phyloP scores from a whole-genome alignment of 2,113 vertebrate genomes.

The Laticauda laticaudata region DNA sequence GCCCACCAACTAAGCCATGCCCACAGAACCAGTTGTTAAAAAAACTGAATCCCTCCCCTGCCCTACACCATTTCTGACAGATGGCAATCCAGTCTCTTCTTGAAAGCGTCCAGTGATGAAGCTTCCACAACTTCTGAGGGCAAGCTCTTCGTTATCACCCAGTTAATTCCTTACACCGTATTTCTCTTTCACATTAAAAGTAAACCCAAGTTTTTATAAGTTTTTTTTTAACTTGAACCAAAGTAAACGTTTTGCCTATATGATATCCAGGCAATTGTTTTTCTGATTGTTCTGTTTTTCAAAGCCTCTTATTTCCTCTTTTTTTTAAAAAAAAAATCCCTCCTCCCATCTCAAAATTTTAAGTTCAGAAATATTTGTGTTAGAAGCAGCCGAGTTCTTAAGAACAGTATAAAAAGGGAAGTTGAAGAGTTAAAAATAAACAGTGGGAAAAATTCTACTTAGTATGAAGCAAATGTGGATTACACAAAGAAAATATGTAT shows the following conservation, averaged over 20 bases:
- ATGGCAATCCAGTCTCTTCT: too few species aligned
- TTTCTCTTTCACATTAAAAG: background rate
- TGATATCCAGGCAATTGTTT: background rate
- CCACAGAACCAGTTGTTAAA: too few species aligned
- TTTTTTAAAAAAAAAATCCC: background rate
- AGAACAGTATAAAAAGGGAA: background rate
- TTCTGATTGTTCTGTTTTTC: background rate
- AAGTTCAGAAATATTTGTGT: background rate
- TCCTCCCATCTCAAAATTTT: background rate
- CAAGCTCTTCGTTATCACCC: background rate
- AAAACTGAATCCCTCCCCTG: too few species aligned
- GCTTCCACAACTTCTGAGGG: too few species aligned
- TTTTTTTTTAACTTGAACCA: background rate
- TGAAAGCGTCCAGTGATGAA: too few species aligned
- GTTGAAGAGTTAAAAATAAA: background rate
- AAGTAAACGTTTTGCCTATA: background rate
- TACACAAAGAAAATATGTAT: background rate
- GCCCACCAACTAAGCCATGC: too few species aligned
- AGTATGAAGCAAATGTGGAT: background rate
- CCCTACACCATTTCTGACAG: too few species aligned
- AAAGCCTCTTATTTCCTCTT: background rate
- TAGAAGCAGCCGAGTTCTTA: background rate
- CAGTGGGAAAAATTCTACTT: background rate
- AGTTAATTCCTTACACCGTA: background rate
- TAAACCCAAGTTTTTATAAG: background rate